phyloP scores from a whole-genome alignment of 2,113 vertebrate genomes.

The Cololabis saira region DNA sequence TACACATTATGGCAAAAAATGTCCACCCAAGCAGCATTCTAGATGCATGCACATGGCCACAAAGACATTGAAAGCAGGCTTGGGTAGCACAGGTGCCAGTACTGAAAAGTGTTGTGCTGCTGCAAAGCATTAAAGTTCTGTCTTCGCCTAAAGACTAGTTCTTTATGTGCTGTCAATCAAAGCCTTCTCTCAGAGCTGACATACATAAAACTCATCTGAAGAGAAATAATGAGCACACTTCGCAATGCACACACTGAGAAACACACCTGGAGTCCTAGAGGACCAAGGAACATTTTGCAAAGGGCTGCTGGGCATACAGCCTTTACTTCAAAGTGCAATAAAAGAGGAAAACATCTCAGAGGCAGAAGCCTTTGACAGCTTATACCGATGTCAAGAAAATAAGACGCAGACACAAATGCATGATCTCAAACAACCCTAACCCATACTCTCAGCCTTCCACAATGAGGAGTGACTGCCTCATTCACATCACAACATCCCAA shows the following conservation, averaged over 20 bases:
- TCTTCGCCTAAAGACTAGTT: constrained; percentile 17
- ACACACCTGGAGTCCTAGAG: constrained; percentile 17
- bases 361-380: constrained; percentile 18
- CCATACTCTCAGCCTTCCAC: constrained; percentile 27
- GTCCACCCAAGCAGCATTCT: constrained; percentile 32
- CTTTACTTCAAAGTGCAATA: constrained; percentile 36
- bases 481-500: constrained; percentile 43
- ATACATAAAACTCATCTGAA: constrained; percentile 28
- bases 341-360: constrained; percentile 13
- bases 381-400: constrained; percentile 29
- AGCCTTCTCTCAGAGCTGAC: constrained; percentile 16
- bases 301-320: constrained; percentile 22
- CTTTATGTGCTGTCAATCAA: constrained; percentile 42
- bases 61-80: constrained; percentile 20
- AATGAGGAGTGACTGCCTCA: constrained; percentile 33
- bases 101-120: constrained; percentile 2
- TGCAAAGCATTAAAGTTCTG: constrained; percentile 15
- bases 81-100: constrained; percentile 33
- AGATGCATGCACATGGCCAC: constrained; percentile 26
- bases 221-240: constrained; percentile 49
- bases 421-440: constrained; percentile 20
- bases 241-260: constrained; percentile 15
- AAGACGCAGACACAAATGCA: constrained; percentile 16
- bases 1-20: constrained; percentile 21
- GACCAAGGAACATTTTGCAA: constrained; percentile 1